Evolutionary conservation across 1,140 invertebrate species (phyloP).

Genomic region (Brachionus paranguensis): DNA sequence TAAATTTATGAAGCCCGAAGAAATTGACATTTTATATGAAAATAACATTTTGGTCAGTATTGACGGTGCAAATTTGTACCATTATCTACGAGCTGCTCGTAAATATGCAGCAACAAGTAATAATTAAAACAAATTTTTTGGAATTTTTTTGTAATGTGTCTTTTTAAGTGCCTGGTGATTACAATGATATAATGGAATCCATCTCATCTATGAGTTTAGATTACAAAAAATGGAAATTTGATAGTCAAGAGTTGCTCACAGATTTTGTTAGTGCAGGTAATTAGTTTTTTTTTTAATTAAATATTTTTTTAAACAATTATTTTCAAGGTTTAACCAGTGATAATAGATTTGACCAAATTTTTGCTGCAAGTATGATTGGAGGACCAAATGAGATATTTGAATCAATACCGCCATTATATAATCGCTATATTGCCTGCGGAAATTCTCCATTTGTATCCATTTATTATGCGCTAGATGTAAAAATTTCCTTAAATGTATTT

Average conservation of each 20-base stretch:
- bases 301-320: background rate
- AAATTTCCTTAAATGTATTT: background rate
- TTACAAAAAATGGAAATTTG: slow-evolving; percentile 77
- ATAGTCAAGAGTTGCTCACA: slow-evolving; percentile 67
- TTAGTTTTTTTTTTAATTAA: background rate
- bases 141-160: background rate
- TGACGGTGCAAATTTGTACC: slow-evolving; percentile 74
- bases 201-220: slow-evolving; percentile 61
- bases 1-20: slow-evolving; percentile 61
- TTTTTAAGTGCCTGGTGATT: slow-evolving; percentile 61
- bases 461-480: slow-evolving; percentile 73
- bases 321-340: slow-evolving; percentile 62
- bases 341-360: slow-evolving; percentile 77
- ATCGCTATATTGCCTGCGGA: slow-evolving; percentile 72
- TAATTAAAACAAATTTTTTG: background rate
- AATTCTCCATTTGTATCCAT: slow-evolving; percentile 76
- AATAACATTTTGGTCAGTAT: slow-evolving; percentile 68
- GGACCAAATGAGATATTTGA: slow-evolving; percentile 68
- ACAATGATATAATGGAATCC: slow-evolving; percentile 62
- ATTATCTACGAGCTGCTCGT: slow-evolving; percentile 69
- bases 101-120: slow-evolving; percentile 66
- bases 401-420: slow-evolving; percentile 68
- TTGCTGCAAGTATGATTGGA: slow-evolving; percentile 70
- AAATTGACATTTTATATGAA: slow-evolving; percentile 73
- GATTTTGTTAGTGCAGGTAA: slow-evolving; percentile 68